phyloP scores from a whole-genome alignment of 1,140 invertebrate species.

The Helicoverpa zea region DNA sequence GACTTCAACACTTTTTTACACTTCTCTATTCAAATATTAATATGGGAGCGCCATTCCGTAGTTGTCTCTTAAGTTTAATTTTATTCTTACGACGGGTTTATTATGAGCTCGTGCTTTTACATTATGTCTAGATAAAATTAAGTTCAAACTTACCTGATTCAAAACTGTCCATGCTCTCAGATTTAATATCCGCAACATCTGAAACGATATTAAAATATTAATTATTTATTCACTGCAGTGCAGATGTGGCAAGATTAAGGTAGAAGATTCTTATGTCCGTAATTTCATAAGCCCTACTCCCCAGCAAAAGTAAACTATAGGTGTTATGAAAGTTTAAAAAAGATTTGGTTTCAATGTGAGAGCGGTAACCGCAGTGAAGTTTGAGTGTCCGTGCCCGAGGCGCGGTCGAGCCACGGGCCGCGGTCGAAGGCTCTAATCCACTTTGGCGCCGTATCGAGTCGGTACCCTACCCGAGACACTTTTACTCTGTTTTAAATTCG shows the following conservation, averaged over 20 bases:
- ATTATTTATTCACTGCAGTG: not conserved
- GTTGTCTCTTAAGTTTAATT: slow-evolving; percentile 57
- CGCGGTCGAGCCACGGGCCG: slow-evolving; percentile 49
- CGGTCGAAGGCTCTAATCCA: slow-evolving; percentile 78
- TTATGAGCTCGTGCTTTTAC: slow-evolving; percentile 34
- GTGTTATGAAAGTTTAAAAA: slow-evolving; percentile 38
- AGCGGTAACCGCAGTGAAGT: slow-evolving; percentile 57
- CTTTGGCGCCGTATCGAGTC: slow-evolving; percentile 61
- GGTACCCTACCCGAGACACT: slow-evolving; percentile 62
- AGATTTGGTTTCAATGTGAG: slow-evolving; percentile 46
- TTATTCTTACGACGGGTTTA: slow-evolving; percentile 56
- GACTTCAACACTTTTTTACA: slow-evolving; percentile 73
- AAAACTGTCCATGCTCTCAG: slow-evolving; percentile 84
- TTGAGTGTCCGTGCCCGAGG: slow-evolving; percentile 61
- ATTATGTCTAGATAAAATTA: not conserved
- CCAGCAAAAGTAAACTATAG: slow-evolving; percentile 10
- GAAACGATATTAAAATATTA: slow-evolving; percentile 62
- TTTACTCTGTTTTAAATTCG: slow-evolving; percentile 81
- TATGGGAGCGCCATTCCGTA: slow-evolving; percentile 54
- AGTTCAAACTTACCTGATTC: slow-evolving; percentile 78
- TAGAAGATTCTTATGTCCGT: too few species aligned
- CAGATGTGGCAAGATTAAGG: not conserved
- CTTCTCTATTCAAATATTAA: slow-evolving; percentile 82
- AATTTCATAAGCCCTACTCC: not conserved
- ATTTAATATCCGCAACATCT: slow-evolving; percentile 82